Base-by-base conservation (phyloP, 2,888 invertebrate genomes). In the Odontocerum albicorne region DNA sequence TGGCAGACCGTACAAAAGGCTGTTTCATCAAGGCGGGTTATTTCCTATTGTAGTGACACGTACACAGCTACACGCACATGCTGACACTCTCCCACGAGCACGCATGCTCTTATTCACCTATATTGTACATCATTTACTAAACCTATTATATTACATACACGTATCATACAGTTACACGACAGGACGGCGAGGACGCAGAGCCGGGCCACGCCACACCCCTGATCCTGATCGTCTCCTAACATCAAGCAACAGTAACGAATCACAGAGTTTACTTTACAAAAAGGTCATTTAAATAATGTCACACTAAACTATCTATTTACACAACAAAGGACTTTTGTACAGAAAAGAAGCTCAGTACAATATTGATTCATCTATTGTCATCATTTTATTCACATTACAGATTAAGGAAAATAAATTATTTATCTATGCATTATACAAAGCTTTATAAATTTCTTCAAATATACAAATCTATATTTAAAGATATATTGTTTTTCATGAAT, bases 1-100 rank as follows among this genome's bases (percentile, higher is more conserved):
- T 60, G 60, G 60, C 60, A 58, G 60, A 61, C 58, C 57, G 53
- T 49, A 58, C 57, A 61, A 61, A 58, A 58, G 60, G 57, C 58
- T 57, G 49, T 53, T 58, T 60, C 50, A 35, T 53, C 46, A 61
- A 61, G 60, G 60, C 60, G 52, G 58, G 49, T 50, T 61, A 36
- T 46, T 47, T 33, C 42, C 35, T 46, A 44, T 50, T 22, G 27
- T n/a, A n/a, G n/a, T n/a, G n/a, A n/a, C n/a, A n/a, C n/a, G n/a
- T 31, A 45, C 32, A 53, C 54, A 55, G 55, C 58, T 58, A 55
- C 58, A 50, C 46, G 46, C 42, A 39, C 42, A 32, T n/a, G n/a
- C n/a, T n/a, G n/a, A n/a, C n/a, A n/a, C n/a, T n/a, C n/a, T n/a
- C n/a, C n/a, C n/a, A n/a, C n/a, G n/a, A n/a, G n/a, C n/a, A n/a